Evolutionary conservation across 37 sponge, comb jelly and placozoan genomes (phyloP).

Genomic region (Cladorhizidae sp.): DNA sequence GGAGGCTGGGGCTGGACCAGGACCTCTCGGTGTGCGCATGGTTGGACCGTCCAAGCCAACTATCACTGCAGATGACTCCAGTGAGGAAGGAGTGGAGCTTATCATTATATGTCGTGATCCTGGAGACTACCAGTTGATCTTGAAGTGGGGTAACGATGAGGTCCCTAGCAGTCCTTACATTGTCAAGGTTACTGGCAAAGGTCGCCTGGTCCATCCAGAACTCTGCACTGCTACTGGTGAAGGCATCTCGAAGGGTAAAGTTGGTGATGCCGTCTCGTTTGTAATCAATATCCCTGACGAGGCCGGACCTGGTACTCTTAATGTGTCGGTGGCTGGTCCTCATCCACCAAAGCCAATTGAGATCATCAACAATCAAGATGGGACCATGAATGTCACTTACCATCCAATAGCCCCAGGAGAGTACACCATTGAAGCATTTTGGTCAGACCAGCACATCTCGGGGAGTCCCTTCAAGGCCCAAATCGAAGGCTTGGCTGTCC

Average conservation of each 20-base stretch:
- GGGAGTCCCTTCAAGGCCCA: constrained; percentile 79
- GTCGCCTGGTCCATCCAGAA: constrained; percentile 51
- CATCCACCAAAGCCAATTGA: constrained; percentile 88
- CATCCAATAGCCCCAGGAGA: constrained; percentile 83
- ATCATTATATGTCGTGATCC: constrained; percentile 73
- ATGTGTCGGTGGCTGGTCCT: constrained; percentile 73
- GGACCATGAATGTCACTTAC: constrained; percentile 74
- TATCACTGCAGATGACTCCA: constrained; percentile 77
- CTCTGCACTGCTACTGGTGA: constrained; percentile 75
- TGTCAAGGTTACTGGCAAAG: constrained; percentile 66
- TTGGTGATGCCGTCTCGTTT: constrained; percentile 62
- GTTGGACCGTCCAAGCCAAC: constrained; percentile 84
- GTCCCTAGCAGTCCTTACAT: constrained; percentile 71
- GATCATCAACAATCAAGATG: constrained; percentile 70
- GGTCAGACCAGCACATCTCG: constrained; percentile 71
- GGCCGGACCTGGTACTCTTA: constrained; percentile 83
- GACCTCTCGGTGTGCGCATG: constrained; percentile 77
- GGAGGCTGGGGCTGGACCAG: constrained; percentile 80
- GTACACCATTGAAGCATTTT: constrained; percentile 63
- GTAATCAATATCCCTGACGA: constrained; percentile 73
- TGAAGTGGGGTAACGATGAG: constrained; percentile 85
- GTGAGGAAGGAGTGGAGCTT: constrained; percentile 74
- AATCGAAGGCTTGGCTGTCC: constrained; percentile 63
- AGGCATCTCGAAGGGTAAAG: constrained; percentile 57
- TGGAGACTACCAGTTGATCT: constrained; percentile 78